A percentile compares a stretch with the other conserved stretches of the same genome.
Evolutionary conservation across 2,113 vertebrate species (phyloP).

Genomic region (Symphodus melops): DNA sequence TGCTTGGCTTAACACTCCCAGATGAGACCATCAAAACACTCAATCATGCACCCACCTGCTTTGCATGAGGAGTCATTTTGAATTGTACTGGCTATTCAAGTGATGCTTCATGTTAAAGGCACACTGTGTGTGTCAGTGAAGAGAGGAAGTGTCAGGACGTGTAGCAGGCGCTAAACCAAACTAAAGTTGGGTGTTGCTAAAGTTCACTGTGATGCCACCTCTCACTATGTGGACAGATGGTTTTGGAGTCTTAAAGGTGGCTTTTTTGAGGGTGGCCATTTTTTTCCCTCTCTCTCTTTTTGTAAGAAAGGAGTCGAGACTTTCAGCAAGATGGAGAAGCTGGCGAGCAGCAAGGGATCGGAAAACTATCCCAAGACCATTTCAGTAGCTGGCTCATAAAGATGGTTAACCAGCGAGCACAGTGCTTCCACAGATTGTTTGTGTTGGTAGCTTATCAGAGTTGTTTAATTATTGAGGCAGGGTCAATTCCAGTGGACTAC

Average conservation of each 20-base stretch:
- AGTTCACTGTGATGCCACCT: not conserved
- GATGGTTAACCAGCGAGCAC: too few relatives aligned
- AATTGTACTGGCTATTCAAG: not conserved
- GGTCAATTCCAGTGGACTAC: too few relatives aligned
- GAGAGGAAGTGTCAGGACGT: conserved; percentile 8
- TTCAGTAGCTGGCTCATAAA: too few relatives aligned
- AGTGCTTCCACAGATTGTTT: too few relatives aligned
- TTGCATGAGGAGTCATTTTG: conserved; percentile 24
- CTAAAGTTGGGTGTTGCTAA: not conserved
- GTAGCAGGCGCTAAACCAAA: not conserved
- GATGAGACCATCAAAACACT: not conserved
- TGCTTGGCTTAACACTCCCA: not conserved
- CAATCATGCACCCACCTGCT: conserved; percentile 4
- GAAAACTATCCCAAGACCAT: too few relatives aligned
- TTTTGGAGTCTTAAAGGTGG: not conserved
- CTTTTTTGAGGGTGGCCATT: not conserved
- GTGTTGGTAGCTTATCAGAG: too few relatives aligned
- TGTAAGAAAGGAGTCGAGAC: too few relatives aligned
- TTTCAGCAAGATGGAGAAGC: not conserved
- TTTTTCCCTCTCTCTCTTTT: too few relatives aligned
- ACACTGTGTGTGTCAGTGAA: not conserved
- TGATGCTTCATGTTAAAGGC: not conserved
- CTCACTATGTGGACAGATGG: too few relatives aligned
- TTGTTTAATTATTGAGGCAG: too few relatives aligned
- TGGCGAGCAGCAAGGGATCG: too few relatives aligned